Evolutionary conservation across 2,888 invertebrate species (phyloP).

Genomic region (Cephus rjabovi): DNA sequence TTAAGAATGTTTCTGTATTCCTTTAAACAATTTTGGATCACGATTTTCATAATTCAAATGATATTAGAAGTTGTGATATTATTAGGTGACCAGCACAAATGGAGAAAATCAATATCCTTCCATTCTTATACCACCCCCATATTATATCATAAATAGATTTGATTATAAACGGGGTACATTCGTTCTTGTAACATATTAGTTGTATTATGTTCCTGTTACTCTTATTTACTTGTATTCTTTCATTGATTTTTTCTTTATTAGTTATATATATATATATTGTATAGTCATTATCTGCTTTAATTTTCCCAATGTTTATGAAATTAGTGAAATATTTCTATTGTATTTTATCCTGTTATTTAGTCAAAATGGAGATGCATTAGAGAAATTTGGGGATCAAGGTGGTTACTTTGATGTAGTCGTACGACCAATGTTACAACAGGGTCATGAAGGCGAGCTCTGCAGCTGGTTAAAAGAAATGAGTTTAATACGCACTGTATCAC

Average conservation of each 20-base stretch:
- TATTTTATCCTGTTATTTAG: conserved; percentile 6
- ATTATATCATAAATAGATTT: not conserved
- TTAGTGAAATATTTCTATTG: not conserved
- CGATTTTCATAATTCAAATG: not conserved
- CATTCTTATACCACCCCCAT: not conserved
- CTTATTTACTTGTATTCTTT: not conserved
- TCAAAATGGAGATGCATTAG: conserved; percentile 34
- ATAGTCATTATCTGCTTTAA: not conserved
- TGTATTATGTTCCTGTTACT: not conserved
- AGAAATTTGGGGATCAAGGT: conserved; percentile 50
- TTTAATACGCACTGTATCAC: conserved; percentile 64
- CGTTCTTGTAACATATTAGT: not conserved
- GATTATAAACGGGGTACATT: not conserved
- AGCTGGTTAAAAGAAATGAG: conserved; percentile 69
- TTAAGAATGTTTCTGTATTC: not conserved
- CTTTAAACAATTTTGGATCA: not conserved
- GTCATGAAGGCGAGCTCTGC: conserved; percentile 69
- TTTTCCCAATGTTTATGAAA: not conserved
- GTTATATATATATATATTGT: not conserved
- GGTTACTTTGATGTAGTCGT: conserved; percentile 68
- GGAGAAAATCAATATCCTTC: conserved; percentile 7
- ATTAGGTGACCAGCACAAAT: not conserved
- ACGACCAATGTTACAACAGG: conserved; percentile 67
- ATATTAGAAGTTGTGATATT: not conserved
- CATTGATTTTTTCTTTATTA: not conserved